phyloP scores from a whole-genome alignment of 2,113 vertebrate species.

The Anser cygnoides region DNA sequence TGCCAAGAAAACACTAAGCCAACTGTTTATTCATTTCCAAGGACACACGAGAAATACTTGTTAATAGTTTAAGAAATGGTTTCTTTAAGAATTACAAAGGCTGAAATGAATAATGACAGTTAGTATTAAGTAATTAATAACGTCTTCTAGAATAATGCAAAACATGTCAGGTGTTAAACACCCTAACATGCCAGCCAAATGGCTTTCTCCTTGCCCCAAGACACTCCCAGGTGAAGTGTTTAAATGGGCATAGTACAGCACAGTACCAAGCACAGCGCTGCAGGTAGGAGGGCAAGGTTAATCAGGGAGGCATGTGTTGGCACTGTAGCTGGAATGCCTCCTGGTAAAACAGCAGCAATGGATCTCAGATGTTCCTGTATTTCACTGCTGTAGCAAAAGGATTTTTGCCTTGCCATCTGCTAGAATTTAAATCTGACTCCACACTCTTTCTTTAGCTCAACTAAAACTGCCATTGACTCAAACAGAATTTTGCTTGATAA shows the following conservation, averaged over 20 bases:
- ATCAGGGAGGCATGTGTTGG: background rate
- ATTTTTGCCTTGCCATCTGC: background rate
- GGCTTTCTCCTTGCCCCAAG: background rate
- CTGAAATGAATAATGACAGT: background rate
- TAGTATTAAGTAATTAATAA: background rate
- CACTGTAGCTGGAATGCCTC: background rate
- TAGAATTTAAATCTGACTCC: background rate
- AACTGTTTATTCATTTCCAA: background rate
- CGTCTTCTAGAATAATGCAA: background rate
- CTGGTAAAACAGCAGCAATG: background rate
- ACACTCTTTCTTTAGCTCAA: background rate
- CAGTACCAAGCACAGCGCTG: background rate
- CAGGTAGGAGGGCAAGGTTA: background rate
- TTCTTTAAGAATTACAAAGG: background rate
- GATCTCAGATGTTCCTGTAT: background rate
- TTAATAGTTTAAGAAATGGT: background rate
- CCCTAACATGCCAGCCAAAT: background rate
- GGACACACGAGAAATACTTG: background rate
- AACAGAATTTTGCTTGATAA: background rate
- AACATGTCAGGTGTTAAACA: background rate
- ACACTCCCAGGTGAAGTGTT: background rate
- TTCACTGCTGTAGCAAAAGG: background rate
- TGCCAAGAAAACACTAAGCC: background rate
- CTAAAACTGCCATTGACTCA: background rate
- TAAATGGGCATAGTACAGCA: background rate